Evolutionary conservation across 2,888 invertebrate genomes (phyloP).

Genomic region (Acholoe squamosa): DNA sequence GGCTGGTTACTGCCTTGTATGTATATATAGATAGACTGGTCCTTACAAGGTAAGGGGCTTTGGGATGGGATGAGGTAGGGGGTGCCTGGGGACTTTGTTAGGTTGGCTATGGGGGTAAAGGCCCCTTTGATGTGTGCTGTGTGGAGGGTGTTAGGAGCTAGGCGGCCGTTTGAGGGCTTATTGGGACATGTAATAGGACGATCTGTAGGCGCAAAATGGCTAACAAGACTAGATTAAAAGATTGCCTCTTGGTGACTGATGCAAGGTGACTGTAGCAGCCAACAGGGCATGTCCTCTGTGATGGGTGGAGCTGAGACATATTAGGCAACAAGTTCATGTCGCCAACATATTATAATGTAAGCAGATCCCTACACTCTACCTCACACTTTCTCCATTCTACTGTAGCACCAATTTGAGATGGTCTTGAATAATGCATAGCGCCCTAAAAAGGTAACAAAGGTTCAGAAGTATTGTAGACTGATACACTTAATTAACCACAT

Average conservation of each 20-base stretch:
- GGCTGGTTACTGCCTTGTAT: neutral
- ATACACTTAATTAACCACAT: too few relatives aligned
- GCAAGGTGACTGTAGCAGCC: neutral
- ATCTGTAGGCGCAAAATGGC: conserved; percentile 51
- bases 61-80: neutral
- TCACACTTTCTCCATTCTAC: too few relatives aligned
- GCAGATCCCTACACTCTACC: too few relatives aligned
- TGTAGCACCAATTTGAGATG: too few relatives aligned
- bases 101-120: conserved; percentile 12
- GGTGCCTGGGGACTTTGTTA: neutral
- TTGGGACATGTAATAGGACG: conserved; percentile 56
- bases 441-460: too few relatives aligned
- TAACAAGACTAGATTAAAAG: conserved; percentile 51
- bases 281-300: neutral
- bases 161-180: conserved; percentile 49
- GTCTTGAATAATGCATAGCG: too few relatives aligned
- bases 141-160: neutral
- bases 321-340: neutral
- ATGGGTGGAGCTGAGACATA: neutral
- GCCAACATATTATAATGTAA: too few relatives aligned
- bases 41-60: neutral
- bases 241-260: neutral
- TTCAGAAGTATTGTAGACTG: too few relatives aligned
- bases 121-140: conserved; percentile 20
- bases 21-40: conserved; percentile 28